Evolutionary conservation across 2,113 vertebrate species (phyloP).

Genomic region (Nanorana parkeri): DNA sequence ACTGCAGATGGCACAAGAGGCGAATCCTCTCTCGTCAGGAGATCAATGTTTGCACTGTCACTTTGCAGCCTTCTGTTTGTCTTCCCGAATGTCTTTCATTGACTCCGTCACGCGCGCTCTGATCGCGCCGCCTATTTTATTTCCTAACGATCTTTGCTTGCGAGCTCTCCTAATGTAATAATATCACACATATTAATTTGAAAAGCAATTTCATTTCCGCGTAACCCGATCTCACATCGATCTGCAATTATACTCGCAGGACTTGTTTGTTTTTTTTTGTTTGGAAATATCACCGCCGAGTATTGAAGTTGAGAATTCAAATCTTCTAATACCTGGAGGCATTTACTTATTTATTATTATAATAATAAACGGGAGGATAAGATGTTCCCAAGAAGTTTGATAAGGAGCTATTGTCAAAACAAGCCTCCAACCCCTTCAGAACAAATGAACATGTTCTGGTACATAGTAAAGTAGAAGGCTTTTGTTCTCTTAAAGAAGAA

Average conservation of each 20-base stretch:
- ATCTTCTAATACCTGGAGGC: slow-evolving; percentile 29
- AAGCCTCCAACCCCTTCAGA: neutral
- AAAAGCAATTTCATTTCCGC: slow-evolving; percentile 45
- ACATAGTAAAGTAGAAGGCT: no score
- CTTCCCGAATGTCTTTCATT: slow-evolving; percentile 8
- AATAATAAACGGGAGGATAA: neutral
- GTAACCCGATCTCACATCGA: slow-evolving; percentile 28
- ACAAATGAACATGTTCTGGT: no score
- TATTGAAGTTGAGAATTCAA: slow-evolving; percentile 25
- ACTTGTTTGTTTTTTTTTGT: slow-evolving; percentile 36
- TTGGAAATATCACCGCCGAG: slow-evolving; percentile 34
- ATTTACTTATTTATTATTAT: neutral
- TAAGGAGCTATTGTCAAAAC: slow-evolving; percentile 1
- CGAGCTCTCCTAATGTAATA: slow-evolving; percentile 30
- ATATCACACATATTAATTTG: slow-evolving; percentile 42
- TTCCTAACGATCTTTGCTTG: slow-evolving; percentile 2
- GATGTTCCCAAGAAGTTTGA: slow-evolving; percentile 1
- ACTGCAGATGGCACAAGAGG: slow-evolving; percentile 15
- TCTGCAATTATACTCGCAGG: slow-evolving; percentile 32
- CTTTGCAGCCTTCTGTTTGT: slow-evolving; percentile 26
- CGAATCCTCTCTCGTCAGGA: slow-evolving; percentile 3
- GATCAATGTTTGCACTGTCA: slow-evolving; percentile 24
- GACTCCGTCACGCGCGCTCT: neutral
- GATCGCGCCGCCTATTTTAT: neutral
- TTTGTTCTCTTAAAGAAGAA: no score